Evolutionary conservation across 2,888 invertebrate genomes (phyloP).

Genomic region (Koerneria pararmatus): DNA sequence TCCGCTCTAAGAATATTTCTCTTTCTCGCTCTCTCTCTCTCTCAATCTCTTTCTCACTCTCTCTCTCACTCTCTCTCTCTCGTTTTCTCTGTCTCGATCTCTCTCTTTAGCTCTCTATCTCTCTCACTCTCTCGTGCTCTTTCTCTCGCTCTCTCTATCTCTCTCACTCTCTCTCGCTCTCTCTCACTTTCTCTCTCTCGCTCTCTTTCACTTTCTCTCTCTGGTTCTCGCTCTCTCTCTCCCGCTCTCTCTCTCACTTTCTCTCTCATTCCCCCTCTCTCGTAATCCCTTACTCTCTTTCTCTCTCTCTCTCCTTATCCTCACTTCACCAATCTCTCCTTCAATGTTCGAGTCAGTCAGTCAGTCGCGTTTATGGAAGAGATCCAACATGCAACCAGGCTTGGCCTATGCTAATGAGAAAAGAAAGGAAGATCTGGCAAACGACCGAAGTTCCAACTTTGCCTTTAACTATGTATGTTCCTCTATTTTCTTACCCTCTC

Average conservation of each 20-base stretch:
- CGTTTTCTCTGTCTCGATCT: not conserved
- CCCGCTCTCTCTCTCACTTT: not conserved
- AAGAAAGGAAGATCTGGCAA: too few species aligned
- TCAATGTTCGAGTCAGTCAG: too few species aligned
- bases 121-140: not conserved
- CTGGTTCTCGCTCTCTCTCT: conserved; percentile 6
- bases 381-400: too few species aligned
- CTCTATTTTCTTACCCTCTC: too few species aligned
- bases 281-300: not conserved
- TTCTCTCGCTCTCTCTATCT: not conserved
- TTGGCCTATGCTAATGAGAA: too few species aligned
- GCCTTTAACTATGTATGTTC: too few species aligned
- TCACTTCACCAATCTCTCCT: too few species aligned
- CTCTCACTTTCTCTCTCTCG: not conserved
- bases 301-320: not conserved
- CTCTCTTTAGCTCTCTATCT: not conserved
- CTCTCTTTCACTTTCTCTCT: conserved; percentile 4
- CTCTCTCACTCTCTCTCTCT: not conserved
- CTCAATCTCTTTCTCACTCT: not conserved
- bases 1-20: not conserved
- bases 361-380: too few species aligned
- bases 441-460: too few species aligned
- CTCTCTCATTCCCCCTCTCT: conserved; percentile 8
- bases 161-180: not conserved
- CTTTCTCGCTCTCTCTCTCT: conserved; percentile 6